Conservation (phyloP, 2,888 invertebrate genomes). For the Ophion ellenae region DNA sequence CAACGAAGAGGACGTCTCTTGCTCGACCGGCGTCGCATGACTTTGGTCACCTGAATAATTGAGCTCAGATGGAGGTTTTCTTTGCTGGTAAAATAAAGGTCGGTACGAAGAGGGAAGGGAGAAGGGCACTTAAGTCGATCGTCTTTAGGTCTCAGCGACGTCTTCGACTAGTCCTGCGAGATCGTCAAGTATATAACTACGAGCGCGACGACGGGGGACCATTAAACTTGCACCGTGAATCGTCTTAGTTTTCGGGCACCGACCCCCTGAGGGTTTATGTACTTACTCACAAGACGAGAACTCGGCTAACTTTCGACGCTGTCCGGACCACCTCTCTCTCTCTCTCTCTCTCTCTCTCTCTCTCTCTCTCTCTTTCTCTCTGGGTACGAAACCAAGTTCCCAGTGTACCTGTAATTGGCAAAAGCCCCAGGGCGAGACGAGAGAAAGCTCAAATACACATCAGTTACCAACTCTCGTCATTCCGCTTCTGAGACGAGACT, state of each 20-base stretch:
- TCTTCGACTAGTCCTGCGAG: slow-evolving; percentile 53
- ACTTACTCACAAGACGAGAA: slow-evolving; percentile 72
- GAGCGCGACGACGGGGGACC: slow-evolving; percentile 69
- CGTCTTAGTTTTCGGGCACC: slow-evolving; percentile 75
- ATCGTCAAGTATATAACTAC: slow-evolving; percentile 39
- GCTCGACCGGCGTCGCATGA: slow-evolving; percentile 60
- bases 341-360: slow-evolving; percentile 36
- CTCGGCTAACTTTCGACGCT: slow-evolving; percentile 73
- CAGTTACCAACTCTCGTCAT: slow-evolving; percentile 13
- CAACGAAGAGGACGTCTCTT: slow-evolving; percentile 36
- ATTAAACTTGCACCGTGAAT: slow-evolving; percentile 78
- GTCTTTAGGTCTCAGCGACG: slow-evolving; percentile 77
- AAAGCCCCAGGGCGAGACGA: slow-evolving; percentile 54
- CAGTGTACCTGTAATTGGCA: slow-evolving; percentile 62
- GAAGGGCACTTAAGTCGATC: slow-evolving; percentile 76
- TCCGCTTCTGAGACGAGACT: neutral
- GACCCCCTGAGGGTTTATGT: slow-evolving; percentile 75
- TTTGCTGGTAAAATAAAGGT: slow-evolving; percentile 56
- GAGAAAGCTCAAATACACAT: slow-evolving; percentile 43
- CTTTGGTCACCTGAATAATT: slow-evolving; percentile 72
- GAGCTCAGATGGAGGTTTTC: slow-evolving; percentile 62
- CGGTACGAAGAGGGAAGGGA: slow-evolving; percentile 40
- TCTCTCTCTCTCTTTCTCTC: neutral
- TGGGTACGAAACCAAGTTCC: slow-evolving; percentile 41
- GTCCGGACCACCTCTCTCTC: slow-evolving; percentile 32